Evolutionary conservation across 1,140 invertebrate species (phyloP), one percentile per base, ranked within the genome.

Genomic region (Mylabris phalerata): DNA sequence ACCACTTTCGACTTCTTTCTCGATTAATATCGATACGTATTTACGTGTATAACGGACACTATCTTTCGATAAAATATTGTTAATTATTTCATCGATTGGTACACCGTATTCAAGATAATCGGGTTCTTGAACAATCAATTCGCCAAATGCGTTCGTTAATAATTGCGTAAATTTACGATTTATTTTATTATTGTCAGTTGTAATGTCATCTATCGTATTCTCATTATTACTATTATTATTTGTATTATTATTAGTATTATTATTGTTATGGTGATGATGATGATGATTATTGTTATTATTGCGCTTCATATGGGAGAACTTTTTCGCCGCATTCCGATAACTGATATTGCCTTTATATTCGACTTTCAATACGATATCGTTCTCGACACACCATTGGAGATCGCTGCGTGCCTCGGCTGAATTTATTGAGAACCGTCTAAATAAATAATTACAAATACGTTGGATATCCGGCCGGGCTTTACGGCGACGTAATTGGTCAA

Each of bases 321-420:
- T 87, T 74, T 86, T 86, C n/a, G 82, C 82, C 6, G 88, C 88
- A 75, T 90, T 91, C 62, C 90, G 78, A 67, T 92, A 92, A 73
- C 87, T 90, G 46, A 84, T 87, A 74, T 83, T 88, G 61, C 89
- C 88, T 75, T 93, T 92, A 74, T 92, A 92, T 66, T 91, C 88
- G 4, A 92, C 90, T 79, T 89, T 89, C 52, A 89, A 82, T 9
- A 93, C 86, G 60, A 84, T 82, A 70, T 86, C 85, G 43, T 81
- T 81, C 65, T 89, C 86, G 3, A 92, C 84, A 62, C 90, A 80
- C 71, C 81, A 79, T 70, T 89, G 84, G 1, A 93, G 74, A 73
- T 89, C 85, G 26, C 81, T 78, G 67, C 86, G 86, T 7, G 88
- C 88, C 50, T 89, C 87, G 47, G 79, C 77, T 5, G 81, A 81